These are phyloP conservation scores for Heteromyza rotundicornis DNA, from an alignment of 2,888 invertebrate species.

Conservation along the genomic window DNA sequence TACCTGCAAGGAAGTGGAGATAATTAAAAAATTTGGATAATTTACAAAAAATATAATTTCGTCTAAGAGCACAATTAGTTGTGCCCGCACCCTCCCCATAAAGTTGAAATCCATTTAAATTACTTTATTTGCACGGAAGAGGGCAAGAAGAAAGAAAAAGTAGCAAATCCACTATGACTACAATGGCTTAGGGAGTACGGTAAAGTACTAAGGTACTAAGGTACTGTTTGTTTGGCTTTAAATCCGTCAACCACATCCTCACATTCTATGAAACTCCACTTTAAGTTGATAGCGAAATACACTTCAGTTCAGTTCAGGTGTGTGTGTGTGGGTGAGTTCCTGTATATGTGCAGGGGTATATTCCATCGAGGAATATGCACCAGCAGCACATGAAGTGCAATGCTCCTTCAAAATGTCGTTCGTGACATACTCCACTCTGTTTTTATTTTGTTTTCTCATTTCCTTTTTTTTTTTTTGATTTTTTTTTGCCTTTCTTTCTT, in stretches of 20 bases:
- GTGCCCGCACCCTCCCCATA: too few species aligned
- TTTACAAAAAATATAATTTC: too few species aligned
- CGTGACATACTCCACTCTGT: conserved; percentile 52
- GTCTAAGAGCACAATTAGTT: too few species aligned
- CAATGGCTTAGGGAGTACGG: too few species aligned
- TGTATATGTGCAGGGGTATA: not conserved
- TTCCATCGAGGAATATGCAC: not conserved
- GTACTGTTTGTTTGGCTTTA: too few species aligned
- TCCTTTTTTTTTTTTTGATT: not conserved
- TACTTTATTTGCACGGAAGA: too few species aligned
- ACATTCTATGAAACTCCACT: not conserved
- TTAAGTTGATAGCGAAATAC: not conserved
- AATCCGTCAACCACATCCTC: not conserved
- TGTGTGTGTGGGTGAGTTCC: not conserved
- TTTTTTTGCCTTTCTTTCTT: not conserved
- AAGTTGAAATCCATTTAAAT: too few species aligned
- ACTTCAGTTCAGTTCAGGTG: not conserved
- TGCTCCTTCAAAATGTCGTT: conserved; percentile 50
- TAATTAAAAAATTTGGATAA: too few species aligned
- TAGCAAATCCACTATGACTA: too few species aligned
- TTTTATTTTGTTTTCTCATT: not conserved
- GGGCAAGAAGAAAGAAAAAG: too few species aligned
- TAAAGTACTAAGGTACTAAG: too few species aligned
- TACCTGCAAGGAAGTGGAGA: not conserved
- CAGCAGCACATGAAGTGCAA: conserved; percentile 40